A percentile compares a stretch with the other conserved stretches of the same genome.
Evolutionary conservation across 92 coral and sea anemone genomes (phyloP).

Genomic region (Umimayanthus chanpuru): DNA sequence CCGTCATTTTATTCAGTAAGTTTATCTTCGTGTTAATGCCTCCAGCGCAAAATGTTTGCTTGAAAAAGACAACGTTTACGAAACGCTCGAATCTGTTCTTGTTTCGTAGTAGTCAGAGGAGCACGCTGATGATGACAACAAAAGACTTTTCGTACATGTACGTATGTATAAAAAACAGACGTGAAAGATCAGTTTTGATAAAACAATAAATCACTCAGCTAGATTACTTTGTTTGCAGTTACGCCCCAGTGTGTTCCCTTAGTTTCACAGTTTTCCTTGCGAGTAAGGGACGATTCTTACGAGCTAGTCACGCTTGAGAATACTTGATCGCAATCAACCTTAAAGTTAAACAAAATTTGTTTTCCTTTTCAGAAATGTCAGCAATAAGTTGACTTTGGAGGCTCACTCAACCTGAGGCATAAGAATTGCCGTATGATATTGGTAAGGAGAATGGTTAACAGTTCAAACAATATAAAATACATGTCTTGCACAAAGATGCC

Average conservation of each 20-base stretch:
- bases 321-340: not conserved
- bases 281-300: not conserved
- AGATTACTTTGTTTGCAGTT: not conserved
- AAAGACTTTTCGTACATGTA: too few relatives aligned
- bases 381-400: not conserved
- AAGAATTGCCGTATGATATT: conserved; percentile 1
- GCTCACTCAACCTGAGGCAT: not conserved
- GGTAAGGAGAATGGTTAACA: conserved; percentile 10
- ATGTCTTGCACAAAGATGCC: conserved; percentile 1
- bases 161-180: too few relatives aligned
- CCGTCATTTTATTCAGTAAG: too few relatives aligned
- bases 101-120: too few relatives aligned
- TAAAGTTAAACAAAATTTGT: not conserved
- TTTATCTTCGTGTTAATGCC: not conserved
- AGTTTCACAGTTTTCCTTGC: not conserved
- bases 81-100: too few relatives aligned
- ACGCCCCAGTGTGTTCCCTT: not conserved
- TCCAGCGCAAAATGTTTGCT: not conserved
- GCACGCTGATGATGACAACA: too few relatives aligned
- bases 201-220: not conserved
- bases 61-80: not conserved
- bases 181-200: too few relatives aligned
- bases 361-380: not conserved
- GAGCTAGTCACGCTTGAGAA: not conserved
- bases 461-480: conserved; percentile 25